Evolutionary conservation across 2,888 invertebrate species (phyloP), one percentile per base, ranked within the genome.

Genomic region (Harmothoe impar): DNA sequence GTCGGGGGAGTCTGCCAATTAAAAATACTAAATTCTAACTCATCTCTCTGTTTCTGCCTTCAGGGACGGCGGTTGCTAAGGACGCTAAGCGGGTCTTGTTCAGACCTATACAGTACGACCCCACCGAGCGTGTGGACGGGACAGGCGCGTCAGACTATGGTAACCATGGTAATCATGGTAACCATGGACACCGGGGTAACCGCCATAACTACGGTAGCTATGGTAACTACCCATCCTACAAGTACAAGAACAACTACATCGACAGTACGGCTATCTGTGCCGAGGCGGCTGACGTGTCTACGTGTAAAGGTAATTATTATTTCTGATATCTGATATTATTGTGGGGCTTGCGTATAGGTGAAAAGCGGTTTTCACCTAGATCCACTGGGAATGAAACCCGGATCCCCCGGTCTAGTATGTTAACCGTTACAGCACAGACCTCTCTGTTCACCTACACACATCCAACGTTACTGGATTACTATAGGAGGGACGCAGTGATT

Each of bases 41-140:
- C 10, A 17, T 52, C 54, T 52, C 54, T 52, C 17, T 52, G 54
- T 52, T 52, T 43, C 43, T 43, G 20, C n/a, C 1, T 62, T 25
- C 72, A 72, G 72, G 72, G 5, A 72, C 72, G 29, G 72, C 72
- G 25, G 72, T 72, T 72, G 72, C 72, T 72, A 72, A 72, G 72
- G 72, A 72, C 72, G 72, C 72, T 72, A 72, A 72, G 25, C 72
- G 25, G n/a, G 15, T 72, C 25, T 25, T 72, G 25, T 72, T 72
- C 29, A 23, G 72, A 3, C 72, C 72, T 7, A 72, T 72, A 15
- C 72, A 72, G 29, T 72, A 72, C 25, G 72, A 72, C 72, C 72
- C 72, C 15, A 72, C 72, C 0, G 15, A 25, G 25, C 72, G 29
- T 1, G 72, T 72, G 15, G 25, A 72, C 29, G n/a, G 25, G 25